phyloP scores from a whole-genome alignment of 2,888 invertebrate genomes.

The Apotomis turbidana region DNA sequence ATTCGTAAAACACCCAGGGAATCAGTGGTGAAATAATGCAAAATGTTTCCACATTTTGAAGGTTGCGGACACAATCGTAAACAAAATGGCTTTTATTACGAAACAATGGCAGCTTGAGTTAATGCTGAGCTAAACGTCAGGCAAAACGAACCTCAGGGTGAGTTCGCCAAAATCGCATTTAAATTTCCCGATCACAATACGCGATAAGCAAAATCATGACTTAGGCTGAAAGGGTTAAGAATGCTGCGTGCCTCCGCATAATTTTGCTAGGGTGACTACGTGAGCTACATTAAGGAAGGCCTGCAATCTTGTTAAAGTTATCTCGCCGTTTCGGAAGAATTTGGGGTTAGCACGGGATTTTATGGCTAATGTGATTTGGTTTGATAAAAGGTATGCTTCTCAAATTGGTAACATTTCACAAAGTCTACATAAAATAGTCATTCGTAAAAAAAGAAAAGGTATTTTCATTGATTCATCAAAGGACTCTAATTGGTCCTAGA shows the following conservation, averaged over 20 bases:
- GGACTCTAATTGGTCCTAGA: too few species aligned
- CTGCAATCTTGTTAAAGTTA: constrained; percentile 21
- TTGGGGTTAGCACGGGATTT: constrained; percentile 1
- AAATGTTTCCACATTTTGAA: constrained; percentile 20
- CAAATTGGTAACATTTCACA: neutral
- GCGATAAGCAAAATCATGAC: constrained; percentile 82
- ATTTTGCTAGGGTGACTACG: constrained; percentile 69
- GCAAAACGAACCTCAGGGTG: constrained; percentile 65
- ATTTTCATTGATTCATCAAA: too few species aligned
- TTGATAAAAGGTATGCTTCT: neutral
- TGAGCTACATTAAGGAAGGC: constrained; percentile 45
- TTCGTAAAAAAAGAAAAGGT: too few species aligned
- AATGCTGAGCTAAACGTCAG: constrained; percentile 34
- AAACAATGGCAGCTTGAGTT: constrained; percentile 37
- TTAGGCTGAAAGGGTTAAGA: constrained; percentile 78
- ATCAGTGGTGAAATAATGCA: constrained; percentile 8
- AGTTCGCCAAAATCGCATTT: constrained; percentile 76
- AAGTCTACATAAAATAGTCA: too few species aligned
- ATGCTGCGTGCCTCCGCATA: constrained; percentile 80
- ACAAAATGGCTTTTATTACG: constrained; percentile 54
- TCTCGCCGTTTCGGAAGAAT: constrained; percentile 18
- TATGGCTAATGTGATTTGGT: neutral
- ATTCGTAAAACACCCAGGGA: constrained; percentile 53
- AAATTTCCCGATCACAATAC: constrained; percentile 76
- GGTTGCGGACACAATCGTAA: constrained; percentile 56